Percentiles rank a stretch among this genome's conserved stretches.
These are phyloP conservation scores for Dallia pectoralis DNA, from an alignment of 2,797 vertebrate species.

Conservation along the genomic window DNA sequence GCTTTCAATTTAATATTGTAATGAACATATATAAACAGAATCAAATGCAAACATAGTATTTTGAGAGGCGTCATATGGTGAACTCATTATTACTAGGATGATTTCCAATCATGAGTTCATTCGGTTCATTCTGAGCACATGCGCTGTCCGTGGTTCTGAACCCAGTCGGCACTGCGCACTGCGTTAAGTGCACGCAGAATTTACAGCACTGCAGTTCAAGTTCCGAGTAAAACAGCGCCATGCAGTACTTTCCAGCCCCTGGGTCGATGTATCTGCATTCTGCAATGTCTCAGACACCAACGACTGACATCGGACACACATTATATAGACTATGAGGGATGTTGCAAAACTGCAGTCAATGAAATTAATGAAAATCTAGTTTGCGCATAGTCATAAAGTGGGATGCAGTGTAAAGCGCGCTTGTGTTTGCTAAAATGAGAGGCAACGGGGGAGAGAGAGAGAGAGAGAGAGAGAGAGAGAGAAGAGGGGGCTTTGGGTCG, in stretches of 20 bases:
- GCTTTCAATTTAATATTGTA: not conserved
- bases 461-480: not conserved
- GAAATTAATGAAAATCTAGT: not conserved
- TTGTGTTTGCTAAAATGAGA: not conserved
- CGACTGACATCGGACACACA: not conserved
- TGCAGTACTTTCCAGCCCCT: conserved; percentile 21
- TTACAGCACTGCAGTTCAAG: conserved; percentile 72
- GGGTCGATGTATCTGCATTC: not conserved
- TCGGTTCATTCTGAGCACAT: not conserved
- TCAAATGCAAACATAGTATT: not conserved
- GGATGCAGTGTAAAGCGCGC: not conserved
- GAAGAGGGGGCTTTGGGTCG: not conserved
- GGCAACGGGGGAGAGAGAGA: not conserved
- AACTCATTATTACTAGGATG: not conserved
- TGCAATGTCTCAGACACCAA: not conserved
- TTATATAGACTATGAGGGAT: not conserved
- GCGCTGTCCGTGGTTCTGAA: conserved; percentile 7
- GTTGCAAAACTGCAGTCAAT: not conserved
- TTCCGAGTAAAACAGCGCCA: conserved; percentile 42
- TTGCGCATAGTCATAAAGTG: not conserved
- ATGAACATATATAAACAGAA: not conserved
- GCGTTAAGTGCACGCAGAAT: conserved; percentile 43
- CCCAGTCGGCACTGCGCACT: conserved; percentile 41
- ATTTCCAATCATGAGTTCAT: not conserved
- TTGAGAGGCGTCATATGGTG: not conserved